These are phyloP conservation scores for Nudaria mundana DNA, from an alignment of 2,888 invertebrate genomes.

Conservation along the genomic window DNA sequence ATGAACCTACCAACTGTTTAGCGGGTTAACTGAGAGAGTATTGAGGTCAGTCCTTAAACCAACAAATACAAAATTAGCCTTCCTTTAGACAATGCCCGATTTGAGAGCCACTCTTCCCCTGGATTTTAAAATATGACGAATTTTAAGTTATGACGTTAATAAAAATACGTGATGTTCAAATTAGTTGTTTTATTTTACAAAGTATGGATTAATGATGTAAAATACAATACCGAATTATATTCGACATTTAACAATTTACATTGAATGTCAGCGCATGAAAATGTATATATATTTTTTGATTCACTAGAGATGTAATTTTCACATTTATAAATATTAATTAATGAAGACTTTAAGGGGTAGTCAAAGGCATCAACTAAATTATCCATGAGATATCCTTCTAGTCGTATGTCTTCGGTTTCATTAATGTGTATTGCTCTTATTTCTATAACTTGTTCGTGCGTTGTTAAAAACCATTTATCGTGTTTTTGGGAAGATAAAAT, in stretches of 20 bases:
- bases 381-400: constrained; percentile 5
- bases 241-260: not conserved
- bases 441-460: not conserved
- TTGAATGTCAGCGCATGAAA: not conserved
- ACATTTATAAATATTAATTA: constrained; percentile 4
- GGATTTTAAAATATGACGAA: not conserved
- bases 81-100: not conserved
- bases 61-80: not conserved
- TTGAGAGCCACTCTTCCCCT: not conserved
- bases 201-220: constrained; percentile 5
- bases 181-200: constrained; percentile 1
- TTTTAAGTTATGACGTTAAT: not conserved
- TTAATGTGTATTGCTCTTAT: constrained; percentile 2
- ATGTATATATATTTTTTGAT: not conserved
- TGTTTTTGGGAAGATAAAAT: constrained; percentile 1
- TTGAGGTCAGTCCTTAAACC: not conserved
- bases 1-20: no score
- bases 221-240: constrained; percentile 1
- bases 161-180: constrained; percentile 1
- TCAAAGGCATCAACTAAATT: constrained; percentile 7
- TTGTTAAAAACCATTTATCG: constrained; percentile 9
- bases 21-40: not conserved
- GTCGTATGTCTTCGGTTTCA: constrained; percentile 5
- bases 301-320: not conserved
- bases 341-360: constrained; percentile 9